Base-by-base conservation (phyloP, 2,797 vertebrate species). In the Martes flavigula region DNA sequence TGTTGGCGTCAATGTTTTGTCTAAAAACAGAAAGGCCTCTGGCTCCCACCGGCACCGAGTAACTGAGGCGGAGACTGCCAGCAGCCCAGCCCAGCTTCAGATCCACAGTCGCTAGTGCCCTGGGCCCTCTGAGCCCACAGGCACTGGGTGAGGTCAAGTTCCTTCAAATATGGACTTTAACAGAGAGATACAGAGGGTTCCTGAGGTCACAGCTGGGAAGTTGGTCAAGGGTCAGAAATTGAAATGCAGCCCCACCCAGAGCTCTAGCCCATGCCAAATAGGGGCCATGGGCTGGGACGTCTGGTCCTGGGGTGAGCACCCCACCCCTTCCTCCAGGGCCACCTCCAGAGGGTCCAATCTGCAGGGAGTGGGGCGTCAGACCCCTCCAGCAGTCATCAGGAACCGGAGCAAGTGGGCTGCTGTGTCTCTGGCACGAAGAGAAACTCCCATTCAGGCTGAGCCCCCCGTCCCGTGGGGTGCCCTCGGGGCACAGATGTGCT, bases 61-160 rank as follows among this genome's bases (percentile, higher is more conserved):
- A 21, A 48, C 35, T 9, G 15, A 79, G 86, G 11, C 25, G 35
- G n/a, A 30, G 18, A 20, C 30, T 2, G 20, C n/a, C 43, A 32
- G 5, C 11, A 38, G 2, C 30, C 35, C 13, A 12, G 3, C 7
- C 43, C 58, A 83, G 38, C 13, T 4, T 40, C 6, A 51, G 75
- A 46, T 32, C 68, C 56, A 2, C 17, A 35, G 21, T 17, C 21
- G 2, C 2, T 1, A 0, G 38, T 7, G 2, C 21, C 9, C 1
- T 15, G 32, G 43, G 35, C 27, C 58, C 68, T 68, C n/a, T 14
- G 32, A 78, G 54, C 27, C 68, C n/a, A 11, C 2, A 21, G n/a
- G 21, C 1, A 54, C 25, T 35, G 3, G 18, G 27, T 25, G 25
- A 60, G 18, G 54, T 43, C 90, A 72, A 30, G 5, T 48, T 78